phyloP scores from a whole-genome alignment of 2,888 invertebrate species.

The Acrocera orbiculus region DNA sequence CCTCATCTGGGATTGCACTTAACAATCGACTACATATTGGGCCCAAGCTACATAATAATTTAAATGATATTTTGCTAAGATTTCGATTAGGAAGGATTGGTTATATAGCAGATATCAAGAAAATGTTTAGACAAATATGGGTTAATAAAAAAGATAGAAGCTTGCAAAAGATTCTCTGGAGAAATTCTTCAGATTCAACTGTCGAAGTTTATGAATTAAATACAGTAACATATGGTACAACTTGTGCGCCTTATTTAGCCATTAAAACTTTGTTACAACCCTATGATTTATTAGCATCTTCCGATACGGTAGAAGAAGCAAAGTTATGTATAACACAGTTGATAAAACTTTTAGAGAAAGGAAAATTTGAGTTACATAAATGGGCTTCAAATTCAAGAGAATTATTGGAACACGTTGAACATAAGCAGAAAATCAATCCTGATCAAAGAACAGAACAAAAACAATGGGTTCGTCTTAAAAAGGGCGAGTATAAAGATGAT shows the following conservation, averaged over 20 bases:
- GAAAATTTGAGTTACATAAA: conserved; percentile 1
- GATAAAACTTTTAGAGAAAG: background rate
- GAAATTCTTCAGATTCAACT: background rate
- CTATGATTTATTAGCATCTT: background rate
- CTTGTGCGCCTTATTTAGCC: conserved; percentile 2
- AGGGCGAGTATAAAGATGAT: too few relatives aligned
- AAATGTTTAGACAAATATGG: conserved; percentile 1
- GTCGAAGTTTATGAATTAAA: background rate
- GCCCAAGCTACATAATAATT: too few relatives aligned
- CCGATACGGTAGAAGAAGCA: background rate
- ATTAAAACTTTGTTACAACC: conserved; percentile 1
- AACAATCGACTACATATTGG: background rate
- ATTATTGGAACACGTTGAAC: background rate
- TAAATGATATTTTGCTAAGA: background rate
- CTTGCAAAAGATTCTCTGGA: conserved; percentile 1
- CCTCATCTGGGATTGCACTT: background rate
- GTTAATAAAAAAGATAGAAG: background rate
- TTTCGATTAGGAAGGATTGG: background rate
- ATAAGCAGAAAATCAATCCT: too few relatives aligned
- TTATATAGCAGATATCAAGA: background rate
- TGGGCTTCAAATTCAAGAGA: background rate
- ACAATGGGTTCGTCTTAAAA: too few relatives aligned
- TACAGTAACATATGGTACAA: background rate
- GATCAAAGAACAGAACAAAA: too few relatives aligned
- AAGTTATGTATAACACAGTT: background rate